phyloP scores from a whole-genome alignment of 1,140 invertebrate species.

The Platyura marginata region DNA sequence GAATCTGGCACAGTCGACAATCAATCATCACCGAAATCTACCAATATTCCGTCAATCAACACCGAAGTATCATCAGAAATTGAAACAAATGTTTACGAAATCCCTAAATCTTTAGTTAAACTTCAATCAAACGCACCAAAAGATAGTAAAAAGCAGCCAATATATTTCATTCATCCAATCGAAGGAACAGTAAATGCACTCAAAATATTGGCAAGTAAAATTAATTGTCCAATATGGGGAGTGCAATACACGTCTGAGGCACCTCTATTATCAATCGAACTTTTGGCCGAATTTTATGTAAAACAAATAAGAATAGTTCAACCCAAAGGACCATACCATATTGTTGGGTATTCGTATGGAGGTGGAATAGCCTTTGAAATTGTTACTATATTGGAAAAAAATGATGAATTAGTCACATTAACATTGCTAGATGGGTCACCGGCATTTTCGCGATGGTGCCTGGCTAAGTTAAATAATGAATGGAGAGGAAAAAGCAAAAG shows the following conservation, averaged over 20 bases:
- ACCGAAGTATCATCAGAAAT: too few relatives aligned
- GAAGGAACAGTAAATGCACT: slow-evolving; percentile 67
- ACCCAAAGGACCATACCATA: slow-evolving; percentile 59
- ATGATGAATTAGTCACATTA: slow-evolving; percentile 38
- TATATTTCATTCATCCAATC: slow-evolving; percentile 79
- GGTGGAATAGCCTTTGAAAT: slow-evolving; percentile 86
- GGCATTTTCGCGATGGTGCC: slow-evolving; percentile 67
- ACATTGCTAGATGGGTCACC: slow-evolving; percentile 83
- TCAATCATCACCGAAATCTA: too few relatives aligned
- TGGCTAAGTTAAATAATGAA: slow-evolving; percentile 37
- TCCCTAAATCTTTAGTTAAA: slow-evolving; percentile 37
- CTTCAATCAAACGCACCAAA: slow-evolving; percentile 32
- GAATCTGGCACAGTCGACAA: too few relatives aligned
- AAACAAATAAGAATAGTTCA: slow-evolving; percentile 59
- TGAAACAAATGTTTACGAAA: too few relatives aligned
- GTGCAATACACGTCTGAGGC: slow-evolving; percentile 68
- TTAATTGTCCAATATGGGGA: slow-evolving; percentile 68
- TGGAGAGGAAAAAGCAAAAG: slow-evolving; percentile 43
- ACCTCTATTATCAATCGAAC: slow-evolving; percentile 49
- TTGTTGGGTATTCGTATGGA: slow-evolving; percentile 91
- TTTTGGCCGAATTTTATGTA: slow-evolving; percentile 65
- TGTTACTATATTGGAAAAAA: slow-evolving; percentile 58
- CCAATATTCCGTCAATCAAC: too few relatives aligned
- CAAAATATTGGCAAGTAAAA: slow-evolving; percentile 41
- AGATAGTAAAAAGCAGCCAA: slow-evolving; percentile 25